phyloP scores from a whole-genome alignment of 2,888 invertebrate genomes.

The Pyrgus malvae region DNA sequence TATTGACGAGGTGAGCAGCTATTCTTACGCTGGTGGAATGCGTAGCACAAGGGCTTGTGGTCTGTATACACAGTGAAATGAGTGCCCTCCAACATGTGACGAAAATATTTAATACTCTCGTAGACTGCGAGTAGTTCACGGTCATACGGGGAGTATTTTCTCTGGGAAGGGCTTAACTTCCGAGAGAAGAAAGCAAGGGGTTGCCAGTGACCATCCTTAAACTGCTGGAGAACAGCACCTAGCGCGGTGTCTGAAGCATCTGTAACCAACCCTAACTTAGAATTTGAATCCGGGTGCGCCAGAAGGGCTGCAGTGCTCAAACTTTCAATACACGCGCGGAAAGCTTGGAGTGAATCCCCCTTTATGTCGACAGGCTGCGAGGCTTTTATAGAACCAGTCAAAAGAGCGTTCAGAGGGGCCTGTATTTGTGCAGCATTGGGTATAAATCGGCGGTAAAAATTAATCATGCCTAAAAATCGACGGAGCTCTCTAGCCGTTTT shows the following conservation, averaged over 20 bases:
- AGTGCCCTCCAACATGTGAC: constrained; percentile 50
- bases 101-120: constrained; percentile 47
- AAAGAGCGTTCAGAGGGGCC: constrained; percentile 42
- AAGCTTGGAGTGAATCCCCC: constrained; percentile 32
- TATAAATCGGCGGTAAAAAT: constrained; percentile 29
- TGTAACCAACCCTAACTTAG: constrained; percentile 7
- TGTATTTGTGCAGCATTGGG: constrained; percentile 36
- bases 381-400: constrained; percentile 39
- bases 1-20: constrained; percentile 38
- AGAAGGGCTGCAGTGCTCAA: constrained; percentile 31
- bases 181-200: constrained; percentile 53
- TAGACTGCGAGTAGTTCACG: constrained; percentile 53
- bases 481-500: constrained; percentile 38
- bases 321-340: constrained; percentile 39
- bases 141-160: constrained; percentile 51
- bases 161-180: constrained; percentile 44
- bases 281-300: background rate
- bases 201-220: constrained; percentile 35
- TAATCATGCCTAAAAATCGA: constrained; percentile 31
- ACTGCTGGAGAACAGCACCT: constrained; percentile 1
- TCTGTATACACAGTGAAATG: constrained; percentile 32
- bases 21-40: constrained; percentile 40
- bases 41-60: constrained; percentile 35
- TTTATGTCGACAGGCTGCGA: constrained; percentile 39
- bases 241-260: constrained; percentile 1